These are phyloP conservation scores for Dryobota labecula DNA, from an alignment of 2,888 invertebrate genomes.

Conservation along the genomic window DNA sequence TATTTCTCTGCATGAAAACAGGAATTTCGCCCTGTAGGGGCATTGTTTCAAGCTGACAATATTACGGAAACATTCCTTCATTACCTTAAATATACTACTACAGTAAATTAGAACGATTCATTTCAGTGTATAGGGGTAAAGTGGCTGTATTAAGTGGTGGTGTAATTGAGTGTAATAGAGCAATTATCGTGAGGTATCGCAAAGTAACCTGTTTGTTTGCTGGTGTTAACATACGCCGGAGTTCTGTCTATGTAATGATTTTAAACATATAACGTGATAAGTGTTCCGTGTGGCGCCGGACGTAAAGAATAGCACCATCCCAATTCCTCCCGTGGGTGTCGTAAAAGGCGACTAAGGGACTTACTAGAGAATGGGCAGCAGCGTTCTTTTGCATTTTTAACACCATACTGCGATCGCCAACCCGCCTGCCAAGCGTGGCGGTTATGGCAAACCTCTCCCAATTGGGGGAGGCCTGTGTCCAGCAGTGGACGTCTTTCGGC, in stretches of 20 bases:
- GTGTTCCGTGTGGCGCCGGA: too few relatives aligned
- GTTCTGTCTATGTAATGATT: constrained; percentile 33
- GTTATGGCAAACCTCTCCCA: too few relatives aligned
- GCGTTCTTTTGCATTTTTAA: too few relatives aligned
- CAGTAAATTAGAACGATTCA: constrained; percentile 21
- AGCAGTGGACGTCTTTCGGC: too few relatives aligned
- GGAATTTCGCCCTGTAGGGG: neutral
- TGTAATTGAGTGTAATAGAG: constrained; percentile 48
- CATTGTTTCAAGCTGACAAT: neutral
- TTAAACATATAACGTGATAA: constrained; percentile 18
- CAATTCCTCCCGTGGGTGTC: too few relatives aligned
- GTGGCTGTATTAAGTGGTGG: constrained; percentile 26
- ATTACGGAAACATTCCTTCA: neutral
- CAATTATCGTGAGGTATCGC: constrained; percentile 44
- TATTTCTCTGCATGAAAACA: neutral
- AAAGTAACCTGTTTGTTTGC: constrained; percentile 35
- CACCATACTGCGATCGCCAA: too few relatives aligned
- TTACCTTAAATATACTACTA: neutral
- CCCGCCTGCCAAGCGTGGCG: too few relatives aligned
- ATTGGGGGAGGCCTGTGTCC: too few relatives aligned
- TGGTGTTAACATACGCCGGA: constrained; percentile 22
- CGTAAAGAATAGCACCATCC: too few relatives aligned
- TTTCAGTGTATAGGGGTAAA: constrained; percentile 27
- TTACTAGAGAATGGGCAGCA: too few relatives aligned
- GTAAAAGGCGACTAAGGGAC: too few relatives aligned